phyloP scores from a whole-genome alignment of 2,797 vertebrate genomes.

The Phataginus tricuspis region DNA sequence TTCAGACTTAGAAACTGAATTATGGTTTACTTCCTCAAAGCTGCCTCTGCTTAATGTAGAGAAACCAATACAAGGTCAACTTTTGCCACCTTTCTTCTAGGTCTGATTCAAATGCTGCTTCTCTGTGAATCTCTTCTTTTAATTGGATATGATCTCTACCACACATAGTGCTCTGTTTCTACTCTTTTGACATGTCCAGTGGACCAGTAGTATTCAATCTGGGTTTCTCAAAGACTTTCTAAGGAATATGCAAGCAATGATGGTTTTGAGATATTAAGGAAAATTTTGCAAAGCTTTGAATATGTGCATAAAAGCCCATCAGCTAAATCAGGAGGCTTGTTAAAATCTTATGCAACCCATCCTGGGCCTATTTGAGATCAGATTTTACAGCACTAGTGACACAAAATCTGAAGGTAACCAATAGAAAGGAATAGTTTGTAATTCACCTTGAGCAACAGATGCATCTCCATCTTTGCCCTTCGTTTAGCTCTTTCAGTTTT shows the following conservation, averaged over 20 bases:
- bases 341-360: background rate
- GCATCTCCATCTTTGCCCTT: background rate
- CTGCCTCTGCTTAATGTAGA: background rate
- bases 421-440: background rate
- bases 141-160: background rate
- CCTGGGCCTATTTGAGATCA: background rate
- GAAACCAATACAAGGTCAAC: background rate
- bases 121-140: background rate
- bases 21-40: background rate
- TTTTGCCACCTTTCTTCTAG: background rate
- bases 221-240: background rate
- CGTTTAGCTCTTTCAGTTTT: background rate
- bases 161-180: background rate
- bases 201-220: background rate
- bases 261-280: background rate
- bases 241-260: background rate
- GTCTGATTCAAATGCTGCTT: background rate
- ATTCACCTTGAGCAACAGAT: background rate
- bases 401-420: background rate
- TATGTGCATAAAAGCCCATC: background rate
- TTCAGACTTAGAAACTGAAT: background rate
- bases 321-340: background rate
- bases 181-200: background rate
- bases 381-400: background rate
- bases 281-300: background rate